Base-by-base conservation (phyloP, 2,113 vertebrate species). In the Myocastor coypus region DNA sequence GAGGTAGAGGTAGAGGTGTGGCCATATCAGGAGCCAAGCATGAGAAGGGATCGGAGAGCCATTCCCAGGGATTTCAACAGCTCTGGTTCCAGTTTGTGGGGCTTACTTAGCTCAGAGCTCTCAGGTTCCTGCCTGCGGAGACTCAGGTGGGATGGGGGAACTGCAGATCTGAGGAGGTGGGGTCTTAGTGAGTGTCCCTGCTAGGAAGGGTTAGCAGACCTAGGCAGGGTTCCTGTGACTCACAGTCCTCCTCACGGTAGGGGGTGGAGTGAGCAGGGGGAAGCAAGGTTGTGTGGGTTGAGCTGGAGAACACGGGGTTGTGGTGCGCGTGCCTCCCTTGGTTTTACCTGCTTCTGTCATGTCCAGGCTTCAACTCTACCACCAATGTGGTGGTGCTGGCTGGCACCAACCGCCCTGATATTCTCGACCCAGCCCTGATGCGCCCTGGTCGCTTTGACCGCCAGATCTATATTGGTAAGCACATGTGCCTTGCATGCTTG, bases 361-460 rank as follows among this genome's bases (percentile, higher is more conserved):
- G 32, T 94, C 13, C 91, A 99, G 99, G 99, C 22, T 99, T 99
- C 96, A 99, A 98, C 94, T 98, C 98, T 26, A 97, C 97, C 97
- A 98, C 98, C 6, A 98, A 98, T 6, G 98, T 99, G 11, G 97
- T 99, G 0, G 98, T 99, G 68, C 97, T 99, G 69, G 98, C 99
- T 1, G 98, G 98, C 34, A 99, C 99, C 82, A 99, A 99, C 96
- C 97, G 98, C 69, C 98, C 97, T 0, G 98, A 99, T 59, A 88
- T 99, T 83, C 98, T 99, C 68, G 98, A 99, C 87, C 99, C 98
- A 3, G 98, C 99, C 26, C 92, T 99, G 91, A 98, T 97, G 98
- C 97, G 98, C 85, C 99, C 99, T 0, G 98, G 99, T 5, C 98
- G 98, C 69, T 99, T 99, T 92, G 99, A 99, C 97, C 93, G 98